Evolutionary conservation across 2,113 vertebrate species (phyloP), one percentile per base, ranked within the genome.

Genomic region (Gymnocephalus cernua): DNA sequence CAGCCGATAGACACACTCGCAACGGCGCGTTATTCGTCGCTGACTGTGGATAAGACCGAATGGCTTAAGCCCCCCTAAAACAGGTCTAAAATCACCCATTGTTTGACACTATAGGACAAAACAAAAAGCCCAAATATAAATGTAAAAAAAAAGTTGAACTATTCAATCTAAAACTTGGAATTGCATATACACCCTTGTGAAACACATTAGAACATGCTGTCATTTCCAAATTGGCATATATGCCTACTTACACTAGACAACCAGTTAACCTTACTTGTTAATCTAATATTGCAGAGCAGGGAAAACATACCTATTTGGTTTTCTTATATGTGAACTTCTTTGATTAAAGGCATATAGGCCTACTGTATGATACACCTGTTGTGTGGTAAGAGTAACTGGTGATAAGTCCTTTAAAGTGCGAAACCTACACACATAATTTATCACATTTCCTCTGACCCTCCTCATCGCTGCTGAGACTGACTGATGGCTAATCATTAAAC

Each of bases 401-500:
- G 29, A 59, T 65, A 19, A 3, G 18, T 23, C 23, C 7, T 63
- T 68, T 14, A 54, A 66, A 78, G 25, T 25, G 21, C 13, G 27
- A 74, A 58, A 50, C 6, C 45, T 35, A n/a, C 27, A 13, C 10
- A 10, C 16, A 38, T 5, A 48, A 63, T 71, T 53, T 50, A 25
- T 18, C 29, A 51, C 74, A 66, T 71, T 76, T 54, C 72, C 57
- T 56, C 21, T 47, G 53, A 72, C 62, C 61, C 66, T 50, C 38
- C 35, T 53, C 21, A n/a, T 7, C n/a, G 4, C 79, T 27, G 68
- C 82, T 77, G 51, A 69, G 59, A 41, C 23, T 18, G 16, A 53
- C 23, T 77, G 78, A 84, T 35, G 35, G 89, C 47, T 92, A 90
- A 93, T 91, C 89, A 89, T 90, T 93, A 85, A 93, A 89, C 77